Evolutionary conservation across 1,140 invertebrate species (phyloP).

Genomic region (Pachypeltis micranthus): DNA sequence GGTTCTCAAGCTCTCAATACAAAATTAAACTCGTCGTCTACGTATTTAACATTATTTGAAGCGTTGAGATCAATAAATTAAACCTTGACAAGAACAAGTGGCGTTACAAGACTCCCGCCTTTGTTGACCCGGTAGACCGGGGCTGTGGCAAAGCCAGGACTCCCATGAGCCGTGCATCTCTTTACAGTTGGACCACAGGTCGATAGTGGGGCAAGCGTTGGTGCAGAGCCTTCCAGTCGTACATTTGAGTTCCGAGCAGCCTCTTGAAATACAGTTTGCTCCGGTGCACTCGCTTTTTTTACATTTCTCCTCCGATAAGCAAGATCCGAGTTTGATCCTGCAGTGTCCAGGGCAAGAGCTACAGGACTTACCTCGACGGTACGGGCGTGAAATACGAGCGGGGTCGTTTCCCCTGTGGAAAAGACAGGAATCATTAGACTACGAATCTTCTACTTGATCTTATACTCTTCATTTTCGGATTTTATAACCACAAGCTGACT

Average conservation of each 20-base stretch:
- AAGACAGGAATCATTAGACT: no score
- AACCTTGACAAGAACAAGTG: constrained; percentile 48
- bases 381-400: constrained; percentile 38
- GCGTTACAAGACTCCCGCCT: constrained; percentile 49
- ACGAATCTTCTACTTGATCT: no score
- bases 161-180: constrained; percentile 45
- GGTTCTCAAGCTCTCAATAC: no score
- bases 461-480: no score
- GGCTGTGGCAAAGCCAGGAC: constrained; percentile 48
- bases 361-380: constrained; percentile 43
- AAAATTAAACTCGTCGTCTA: no score
- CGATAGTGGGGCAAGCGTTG: constrained; percentile 55
- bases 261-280: neutral
- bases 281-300: neutral
- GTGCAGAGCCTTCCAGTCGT: constrained; percentile 49
- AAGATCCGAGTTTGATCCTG: constrained; percentile 27
- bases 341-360: constrained; percentile 51
- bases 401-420: constrained; percentile 61
- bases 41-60: no score
- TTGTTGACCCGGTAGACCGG: constrained; percentile 42
- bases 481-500: no score
- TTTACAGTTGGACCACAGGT: constrained; percentile 60
- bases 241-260: neutral
- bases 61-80: neutral
- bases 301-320: neutral